These are phyloP conservation scores for Sthenelais limicola DNA, from an alignment of 2,888 invertebrate species.

Conservation along the genomic window DNA sequence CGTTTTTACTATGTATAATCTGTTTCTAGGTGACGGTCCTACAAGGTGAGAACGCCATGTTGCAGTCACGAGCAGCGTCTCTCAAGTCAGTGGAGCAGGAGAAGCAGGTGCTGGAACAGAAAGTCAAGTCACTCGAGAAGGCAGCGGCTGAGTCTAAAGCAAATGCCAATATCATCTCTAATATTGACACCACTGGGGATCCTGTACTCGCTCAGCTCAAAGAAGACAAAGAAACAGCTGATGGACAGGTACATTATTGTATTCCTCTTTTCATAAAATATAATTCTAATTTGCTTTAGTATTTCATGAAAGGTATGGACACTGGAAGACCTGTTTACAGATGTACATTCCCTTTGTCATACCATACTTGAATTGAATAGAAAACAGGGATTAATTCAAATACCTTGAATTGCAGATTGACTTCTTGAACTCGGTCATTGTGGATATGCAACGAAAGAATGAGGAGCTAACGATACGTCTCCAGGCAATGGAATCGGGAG, in stretches of 20 bases:
- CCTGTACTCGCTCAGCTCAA: constrained; percentile 53
- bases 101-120: constrained; percentile 56
- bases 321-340: too few relatives aligned
- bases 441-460: constrained; percentile 94
- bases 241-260: constrained; percentile 48
- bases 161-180: constrained; percentile 55
- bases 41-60: constrained; percentile 55
- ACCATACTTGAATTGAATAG: too few relatives aligned
- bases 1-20: background rate
- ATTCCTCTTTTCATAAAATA: background rate
- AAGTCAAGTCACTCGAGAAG: constrained; percentile 58
- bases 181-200: constrained; percentile 48
- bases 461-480: constrained; percentile 85
- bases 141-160: constrained; percentile 56
- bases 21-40: constrained; percentile 46
- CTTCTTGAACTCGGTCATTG: constrained; percentile 96
- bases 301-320: background rate
- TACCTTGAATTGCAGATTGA: constrained; percentile 73
- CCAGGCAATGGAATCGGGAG: constrained; percentile 83
- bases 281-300: background rate
- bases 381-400: background rate
- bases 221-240: constrained; percentile 57
- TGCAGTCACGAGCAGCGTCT: constrained; percentile 52
- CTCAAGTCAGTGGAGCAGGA: constrained; percentile 57
- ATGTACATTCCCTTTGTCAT: too few relatives aligned